Evolutionary conservation across 1,140 invertebrate genomes (phyloP), one percentile per base, ranked within the genome.

Genomic region (Gerris buenoi): DNA sequence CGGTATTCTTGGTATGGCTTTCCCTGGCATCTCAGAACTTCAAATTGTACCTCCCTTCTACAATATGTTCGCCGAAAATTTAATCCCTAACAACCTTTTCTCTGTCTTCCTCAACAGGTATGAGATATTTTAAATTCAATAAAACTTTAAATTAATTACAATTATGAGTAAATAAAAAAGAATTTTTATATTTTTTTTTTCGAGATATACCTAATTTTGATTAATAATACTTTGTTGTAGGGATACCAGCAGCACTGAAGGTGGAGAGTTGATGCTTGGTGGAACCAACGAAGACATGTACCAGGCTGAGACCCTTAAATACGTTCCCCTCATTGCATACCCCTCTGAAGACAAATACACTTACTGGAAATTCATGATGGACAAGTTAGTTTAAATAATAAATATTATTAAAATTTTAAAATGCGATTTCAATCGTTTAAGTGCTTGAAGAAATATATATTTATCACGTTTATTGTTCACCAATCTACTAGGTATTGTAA

Each of bases 101-200:
- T 83, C 85, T 3, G 87, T 87, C 75, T 87, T 84, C 76, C 77
- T 87, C 2, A 82, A 76, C 69, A 75, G 79, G 78, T 79, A n/a
- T n/a, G 69, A 68, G 58, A 63, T 66, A 75, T 76, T 25, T 25
- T 61, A 59, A 71, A 46, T 65, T 65, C 28, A 15, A 2, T 63
- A 13, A 22, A 60, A 15, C 18, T 63, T 25, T 13, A 23, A 63
- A n/a, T 13, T 25, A 26, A 27, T 26, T 27, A 14, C 2, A 63
- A 15, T 26, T 63, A 63, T 25, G 23, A 10, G 10, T 15, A 64
- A n/a, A 13, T 64, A 14, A 26, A n/a, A n/a, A n/a, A n/a, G n/a
- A n/a, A n/a, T n/a, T n/a, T n/a, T n/a, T n/a, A n/a, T n/a, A n/a
- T n/a, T n/a, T n/a, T n/a, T n/a, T n/a, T n/a, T n/a, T n/a, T n/a